These are phyloP conservation scores for Lamprotornis superbus DNA, from an alignment of 2,113 vertebrate genomes.

Conservation along the genomic window DNA sequence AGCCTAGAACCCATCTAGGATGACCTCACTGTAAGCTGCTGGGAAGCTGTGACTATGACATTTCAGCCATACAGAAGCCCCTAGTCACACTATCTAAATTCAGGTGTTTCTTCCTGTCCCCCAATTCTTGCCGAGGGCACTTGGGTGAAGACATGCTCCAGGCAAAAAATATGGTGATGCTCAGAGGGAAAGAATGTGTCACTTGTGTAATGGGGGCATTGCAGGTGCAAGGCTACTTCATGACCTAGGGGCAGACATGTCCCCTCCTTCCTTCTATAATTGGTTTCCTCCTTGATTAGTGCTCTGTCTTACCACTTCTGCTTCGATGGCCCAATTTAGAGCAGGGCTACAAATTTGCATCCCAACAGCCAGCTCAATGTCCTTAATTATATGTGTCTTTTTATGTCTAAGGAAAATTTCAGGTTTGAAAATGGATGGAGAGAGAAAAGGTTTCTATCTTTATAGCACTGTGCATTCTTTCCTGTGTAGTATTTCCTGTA, in stretches of 20 bases:
- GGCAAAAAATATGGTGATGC: neutral
- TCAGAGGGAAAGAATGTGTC: neutral
- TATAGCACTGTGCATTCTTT: constrained; percentile 8
- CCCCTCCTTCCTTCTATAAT: neutral
- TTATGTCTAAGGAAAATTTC: constrained; percentile 47
- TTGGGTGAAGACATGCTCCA: neutral
- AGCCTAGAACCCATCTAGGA: neutral
- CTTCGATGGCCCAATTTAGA: neutral
- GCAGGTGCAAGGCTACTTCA: neutral
- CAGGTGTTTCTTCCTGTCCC: neutral
- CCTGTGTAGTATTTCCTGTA: neutral
- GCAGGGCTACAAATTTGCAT: constrained; percentile 18
- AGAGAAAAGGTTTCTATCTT: constrained; percentile 43
- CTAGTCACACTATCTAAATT: neutral
- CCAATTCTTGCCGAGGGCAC: neutral
- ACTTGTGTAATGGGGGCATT: neutral
- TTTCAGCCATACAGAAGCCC: neutral
- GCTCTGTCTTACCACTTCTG: neutral
- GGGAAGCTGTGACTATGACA: neutral
- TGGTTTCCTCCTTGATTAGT: constrained; percentile 19
- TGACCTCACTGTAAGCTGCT: neutral
- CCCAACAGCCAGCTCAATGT: neutral
- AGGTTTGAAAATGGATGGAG: constrained; percentile 44
- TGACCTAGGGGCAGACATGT: neutral
- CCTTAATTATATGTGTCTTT: constrained; percentile 52